Conservation (phyloP, 2,797 vertebrate genomes). For the Hozukius guyotensis region DNA sequence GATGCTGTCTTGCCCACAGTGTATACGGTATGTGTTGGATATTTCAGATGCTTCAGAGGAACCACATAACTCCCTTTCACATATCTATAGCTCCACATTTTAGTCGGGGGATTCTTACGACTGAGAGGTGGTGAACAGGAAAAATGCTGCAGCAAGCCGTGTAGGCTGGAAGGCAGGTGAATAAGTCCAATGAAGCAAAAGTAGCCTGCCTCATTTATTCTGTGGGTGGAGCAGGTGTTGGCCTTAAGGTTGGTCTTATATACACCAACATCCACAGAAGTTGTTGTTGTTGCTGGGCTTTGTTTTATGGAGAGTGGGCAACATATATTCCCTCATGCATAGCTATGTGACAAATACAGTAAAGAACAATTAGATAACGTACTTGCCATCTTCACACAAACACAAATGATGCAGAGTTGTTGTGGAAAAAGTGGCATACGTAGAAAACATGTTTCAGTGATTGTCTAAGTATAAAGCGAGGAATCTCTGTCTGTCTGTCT, state of each 20-base stretch:
- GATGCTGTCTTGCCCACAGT: neutral
- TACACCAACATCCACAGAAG: neutral
- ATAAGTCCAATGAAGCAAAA: conserved; percentile 21
- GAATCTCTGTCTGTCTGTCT: neutral
- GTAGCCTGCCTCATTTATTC: conserved; percentile 15
- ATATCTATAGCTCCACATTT: neutral
- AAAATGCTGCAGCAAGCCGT: conserved; percentile 14
- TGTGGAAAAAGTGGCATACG: neutral
- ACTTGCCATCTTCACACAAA: neutral
- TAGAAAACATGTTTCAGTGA: neutral
- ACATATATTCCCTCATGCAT: conserved; percentile 7
- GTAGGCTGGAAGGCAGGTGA: neutral
- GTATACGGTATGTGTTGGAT: conserved; percentile 23
- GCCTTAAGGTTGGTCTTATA: conserved; percentile 2
- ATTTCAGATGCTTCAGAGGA: conserved; percentile 29
- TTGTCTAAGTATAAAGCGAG: neutral
- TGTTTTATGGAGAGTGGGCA: conserved; percentile 15
- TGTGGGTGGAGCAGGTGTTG: conserved; percentile 33
- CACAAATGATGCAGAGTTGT: neutral
- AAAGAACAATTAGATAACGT: neutral
- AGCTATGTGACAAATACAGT: neutral
- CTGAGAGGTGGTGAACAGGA: conserved; percentile 3
- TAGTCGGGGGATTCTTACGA: neutral
- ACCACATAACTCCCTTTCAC: conserved; percentile 3
- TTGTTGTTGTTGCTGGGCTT: neutral